phyloP scores from a whole-genome alignment of 2,888 invertebrate genomes.

The Sthenelais limicola region DNA sequence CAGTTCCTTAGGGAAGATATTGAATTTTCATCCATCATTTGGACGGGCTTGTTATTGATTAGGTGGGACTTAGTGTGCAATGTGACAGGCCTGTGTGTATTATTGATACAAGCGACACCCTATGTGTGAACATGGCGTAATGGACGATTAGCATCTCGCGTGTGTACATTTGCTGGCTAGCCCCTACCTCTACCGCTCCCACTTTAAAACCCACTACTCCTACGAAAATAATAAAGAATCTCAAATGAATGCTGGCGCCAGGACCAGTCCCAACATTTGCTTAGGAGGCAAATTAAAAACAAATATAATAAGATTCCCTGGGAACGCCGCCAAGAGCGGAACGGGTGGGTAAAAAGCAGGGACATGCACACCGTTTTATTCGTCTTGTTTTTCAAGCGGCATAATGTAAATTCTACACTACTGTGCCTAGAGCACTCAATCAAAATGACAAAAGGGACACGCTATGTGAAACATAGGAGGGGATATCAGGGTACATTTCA shows the following conservation, averaged over 20 bases:
- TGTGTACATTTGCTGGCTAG: constrained; percentile 7
- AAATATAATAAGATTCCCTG: constrained; percentile 4
- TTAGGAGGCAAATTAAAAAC: constrained; percentile 30
- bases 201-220: neutral
- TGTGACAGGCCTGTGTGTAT: constrained; percentile 12
- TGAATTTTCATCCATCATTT: constrained; percentile 29
- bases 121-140: constrained; percentile 21
- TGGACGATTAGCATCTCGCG: constrained; percentile 30
- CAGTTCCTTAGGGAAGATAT: too few relatives aligned
- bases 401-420: too few relatives aligned
- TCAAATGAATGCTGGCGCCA: constrained; percentile 3
- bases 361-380: too few relatives aligned
- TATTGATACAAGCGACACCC: constrained; percentile 26
- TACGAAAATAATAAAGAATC: neutral
- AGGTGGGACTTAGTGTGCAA: too few relatives aligned
- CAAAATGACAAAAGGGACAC: neutral
- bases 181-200: neutral
- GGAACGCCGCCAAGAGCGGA: neutral
- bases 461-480: neutral
- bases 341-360: neutral
- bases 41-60: constrained; percentile 4
- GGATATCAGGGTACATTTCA: neutral
- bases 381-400: too few relatives aligned
- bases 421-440: too few relatives aligned
- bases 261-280: constrained; percentile 1